Evolutionary conservation across 23 tunicate genomes (phyloP).

Genomic region (Halocynthia aurantium): DNA sequence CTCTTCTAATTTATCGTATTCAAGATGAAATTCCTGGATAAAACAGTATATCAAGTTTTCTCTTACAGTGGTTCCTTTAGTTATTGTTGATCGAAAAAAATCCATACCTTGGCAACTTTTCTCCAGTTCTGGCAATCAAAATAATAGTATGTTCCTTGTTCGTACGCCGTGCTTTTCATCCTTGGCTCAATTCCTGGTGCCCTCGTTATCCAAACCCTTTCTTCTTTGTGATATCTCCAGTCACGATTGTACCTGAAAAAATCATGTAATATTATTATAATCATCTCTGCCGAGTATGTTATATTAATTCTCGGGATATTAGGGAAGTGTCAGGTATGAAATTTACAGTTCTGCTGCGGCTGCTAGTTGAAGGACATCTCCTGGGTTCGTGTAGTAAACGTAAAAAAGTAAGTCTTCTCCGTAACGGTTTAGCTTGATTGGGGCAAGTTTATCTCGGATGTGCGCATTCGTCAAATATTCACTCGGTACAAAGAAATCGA

Average conservation of each 20-base stretch:
- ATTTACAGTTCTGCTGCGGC: constrained; percentile 98
- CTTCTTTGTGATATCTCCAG: constrained; percentile 95
- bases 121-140: constrained; percentile 96
- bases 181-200: constrained; percentile 88
- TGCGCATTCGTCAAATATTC: constrained; percentile 96
- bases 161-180: constrained; percentile 77
- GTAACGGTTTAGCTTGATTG: constrained; percentile 82
- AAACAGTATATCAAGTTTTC: background rate
- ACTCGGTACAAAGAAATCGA: constrained; percentile 95
- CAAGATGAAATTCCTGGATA: constrained; percentile 74
- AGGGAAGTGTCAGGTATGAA: too few relatives aligned
- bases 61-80: background rate
- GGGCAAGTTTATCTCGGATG: constrained; percentile 96
- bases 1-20: constrained; percentile 84
- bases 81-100: background rate
- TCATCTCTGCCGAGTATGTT: background rate
- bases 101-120: constrained; percentile 77
- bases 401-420: constrained; percentile 94
- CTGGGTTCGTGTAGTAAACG: constrained; percentile 93
- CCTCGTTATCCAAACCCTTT: constrained; percentile 91
- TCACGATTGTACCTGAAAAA: constrained; percentile 75
- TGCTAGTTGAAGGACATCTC: constrained; percentile 87
- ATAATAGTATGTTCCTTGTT: constrained; percentile 92
- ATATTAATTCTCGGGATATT: background rate
- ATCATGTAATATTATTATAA: background rate